These are phyloP conservation scores for Passer domesticus DNA, from an alignment of 2,113 vertebrate species.

Conservation along the genomic window DNA sequence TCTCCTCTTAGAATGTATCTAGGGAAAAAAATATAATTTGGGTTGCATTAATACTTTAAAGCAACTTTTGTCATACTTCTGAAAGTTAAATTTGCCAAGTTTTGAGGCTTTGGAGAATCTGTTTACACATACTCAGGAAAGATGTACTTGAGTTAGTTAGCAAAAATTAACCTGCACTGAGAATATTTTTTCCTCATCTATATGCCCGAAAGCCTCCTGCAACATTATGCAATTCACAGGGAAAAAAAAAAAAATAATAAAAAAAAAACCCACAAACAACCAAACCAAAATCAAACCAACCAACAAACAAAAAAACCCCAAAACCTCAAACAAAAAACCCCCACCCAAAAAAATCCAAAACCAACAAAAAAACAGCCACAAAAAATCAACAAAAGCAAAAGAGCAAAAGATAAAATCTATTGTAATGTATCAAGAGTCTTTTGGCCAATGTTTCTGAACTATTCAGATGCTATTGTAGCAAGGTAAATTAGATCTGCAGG, in stretches of 20 bases:
- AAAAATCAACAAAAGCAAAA: not conserved
- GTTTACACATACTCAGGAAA: not conserved
- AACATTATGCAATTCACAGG: not conserved
- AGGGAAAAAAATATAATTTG: not conserved
- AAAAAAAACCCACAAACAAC: too few relatives aligned
- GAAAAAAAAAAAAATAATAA: too few relatives aligned
- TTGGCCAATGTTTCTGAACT: not conserved
- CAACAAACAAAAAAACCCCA: not conserved
- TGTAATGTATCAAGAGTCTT: not conserved
- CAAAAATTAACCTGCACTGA: not conserved
- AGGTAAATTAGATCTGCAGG: not conserved
- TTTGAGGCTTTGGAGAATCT: not conserved
- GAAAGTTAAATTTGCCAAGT: not conserved
- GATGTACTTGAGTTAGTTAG: not conserved
- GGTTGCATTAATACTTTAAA: not conserved
- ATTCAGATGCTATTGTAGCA: not conserved
- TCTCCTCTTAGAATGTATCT: not conserved
- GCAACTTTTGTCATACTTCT: not conserved
- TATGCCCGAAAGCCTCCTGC: not conserved
- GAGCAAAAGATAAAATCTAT: not conserved
- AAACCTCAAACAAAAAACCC: rapidly evolving
- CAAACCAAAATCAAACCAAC: not conserved
- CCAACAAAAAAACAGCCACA: not conserved
- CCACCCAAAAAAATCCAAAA: not conserved
- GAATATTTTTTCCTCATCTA: not conserved